Evolutionary conservation across 2,797 vertebrate genomes (phyloP).

Genomic region (Centropyge bicolor): DNA sequence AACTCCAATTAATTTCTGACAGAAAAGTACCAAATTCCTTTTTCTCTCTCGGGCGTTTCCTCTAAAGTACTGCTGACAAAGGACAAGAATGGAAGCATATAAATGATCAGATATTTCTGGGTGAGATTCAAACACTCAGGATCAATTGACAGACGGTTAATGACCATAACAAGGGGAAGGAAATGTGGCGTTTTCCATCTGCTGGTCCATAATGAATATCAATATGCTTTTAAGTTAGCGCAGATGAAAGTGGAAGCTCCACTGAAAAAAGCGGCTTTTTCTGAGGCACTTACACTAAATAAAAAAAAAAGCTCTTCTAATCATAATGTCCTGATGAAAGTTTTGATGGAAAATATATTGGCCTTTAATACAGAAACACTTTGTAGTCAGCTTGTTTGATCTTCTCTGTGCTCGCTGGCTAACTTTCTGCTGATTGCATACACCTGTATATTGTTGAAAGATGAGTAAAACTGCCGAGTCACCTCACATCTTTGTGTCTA

Average conservation of each 20-base stretch:
- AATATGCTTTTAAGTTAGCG: slow-evolving; percentile 70
- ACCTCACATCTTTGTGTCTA: slow-evolving; percentile 12
- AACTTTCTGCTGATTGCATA: slow-evolving; percentile 48
- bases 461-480: slow-evolving; percentile 61
- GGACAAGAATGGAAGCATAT: slow-evolving; percentile 35
- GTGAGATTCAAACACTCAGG: slow-evolving; percentile 63
- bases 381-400: slow-evolving; percentile 68
- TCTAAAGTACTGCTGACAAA: slow-evolving; percentile 65
- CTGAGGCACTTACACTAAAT: slow-evolving; percentile 57
- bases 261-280: slow-evolving; percentile 48
- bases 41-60: slow-evolving; percentile 31
- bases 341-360: slow-evolving; percentile 64
- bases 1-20: slow-evolving; percentile 27
- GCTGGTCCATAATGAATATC: slow-evolving; percentile 72
- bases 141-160: slow-evolving; percentile 70
- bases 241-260: slow-evolving; percentile 65
- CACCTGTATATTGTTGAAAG: slow-evolving; percentile 60
- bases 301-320: slow-evolving; percentile 69
- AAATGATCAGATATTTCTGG: slow-evolving; percentile 51
- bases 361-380: slow-evolving; percentile 65
- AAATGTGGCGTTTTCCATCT: slow-evolving; percentile 73
- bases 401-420: slow-evolving; percentile 35
- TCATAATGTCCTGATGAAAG: slow-evolving; percentile 65
- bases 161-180: slow-evolving; percentile 57
- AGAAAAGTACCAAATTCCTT: slow-evolving; percentile 7